Evolutionary conservation across 2,888 invertebrate species (phyloP).

Genomic region (Neoascia interrupta): DNA sequence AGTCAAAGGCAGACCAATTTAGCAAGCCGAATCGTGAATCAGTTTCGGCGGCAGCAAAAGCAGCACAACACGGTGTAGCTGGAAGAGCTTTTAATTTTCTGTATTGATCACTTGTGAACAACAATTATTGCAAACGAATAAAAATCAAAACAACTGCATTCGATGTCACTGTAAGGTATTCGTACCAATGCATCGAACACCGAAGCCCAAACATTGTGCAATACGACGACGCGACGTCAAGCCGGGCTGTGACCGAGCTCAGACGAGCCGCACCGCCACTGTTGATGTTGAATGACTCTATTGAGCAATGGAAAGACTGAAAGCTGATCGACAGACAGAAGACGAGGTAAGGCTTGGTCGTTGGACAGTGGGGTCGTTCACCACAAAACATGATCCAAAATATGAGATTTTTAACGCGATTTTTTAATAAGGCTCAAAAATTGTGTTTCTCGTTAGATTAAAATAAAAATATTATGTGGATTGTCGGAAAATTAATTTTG

Average conservation of each 20-base stretch:
- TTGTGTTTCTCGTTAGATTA: too few relatives aligned
- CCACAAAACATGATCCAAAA: not conserved
- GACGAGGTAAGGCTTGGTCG: slow-evolving; percentile 6
- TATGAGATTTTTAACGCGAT: too few relatives aligned
- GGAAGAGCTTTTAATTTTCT: slow-evolving; percentile 54
- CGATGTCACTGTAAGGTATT: slow-evolving; percentile 50
- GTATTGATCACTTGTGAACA: slow-evolving; percentile 62
- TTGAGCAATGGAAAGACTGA: slow-evolving; percentile 39
- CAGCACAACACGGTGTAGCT: slow-evolving; percentile 3
- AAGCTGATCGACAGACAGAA: not conserved
- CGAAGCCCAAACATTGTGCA: slow-evolving; percentile 67
- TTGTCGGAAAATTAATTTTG: too few relatives aligned
- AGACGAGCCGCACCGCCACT: slow-evolving; percentile 33
- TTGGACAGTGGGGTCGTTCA: not conserved
- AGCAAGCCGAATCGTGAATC: slow-evolving; percentile 49
- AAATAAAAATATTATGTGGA: too few relatives aligned
- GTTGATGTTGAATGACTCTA: slow-evolving; percentile 67
- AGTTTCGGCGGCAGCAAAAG: slow-evolving; percentile 4
- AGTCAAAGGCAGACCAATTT: slow-evolving; percentile 29
- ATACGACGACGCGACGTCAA: slow-evolving; percentile 3
- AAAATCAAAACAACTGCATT: slow-evolving; percentile 62
- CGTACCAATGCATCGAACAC: slow-evolving; percentile 19
- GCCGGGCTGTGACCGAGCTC: not conserved
- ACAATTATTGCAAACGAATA: slow-evolving; percentile 66
- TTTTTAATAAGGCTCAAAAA: too few relatives aligned